Evolutionary conservation across 2,888 invertebrate species (phyloP).

Genomic region (Drosophila recens): DNA sequence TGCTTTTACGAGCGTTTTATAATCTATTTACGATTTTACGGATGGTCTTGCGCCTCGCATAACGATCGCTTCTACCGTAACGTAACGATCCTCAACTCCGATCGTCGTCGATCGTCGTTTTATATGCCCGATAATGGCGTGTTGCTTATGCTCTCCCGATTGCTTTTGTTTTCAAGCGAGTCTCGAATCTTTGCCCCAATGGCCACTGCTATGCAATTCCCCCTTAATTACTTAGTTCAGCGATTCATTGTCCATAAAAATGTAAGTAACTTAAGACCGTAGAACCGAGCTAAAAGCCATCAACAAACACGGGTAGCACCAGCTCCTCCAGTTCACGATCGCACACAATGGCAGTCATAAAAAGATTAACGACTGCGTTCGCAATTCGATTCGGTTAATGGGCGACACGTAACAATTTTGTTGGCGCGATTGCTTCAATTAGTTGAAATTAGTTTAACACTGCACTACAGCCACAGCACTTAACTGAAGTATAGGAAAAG

Average conservation of each 20-base stretch:
- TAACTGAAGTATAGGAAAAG: constrained; percentile 2
- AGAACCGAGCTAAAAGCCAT: constrained; percentile 25
- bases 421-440: constrained; percentile 52
- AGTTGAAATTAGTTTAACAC: constrained; percentile 33
- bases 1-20: constrained; percentile 84
- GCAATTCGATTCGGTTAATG: constrained; percentile 51
- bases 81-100: constrained; percentile 32
- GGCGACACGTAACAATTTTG: constrained; percentile 59
- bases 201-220: constrained; percentile 21
- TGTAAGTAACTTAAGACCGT: constrained; percentile 28
- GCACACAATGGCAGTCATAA: constrained; percentile 43
- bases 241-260: constrained; percentile 55
- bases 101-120: constrained; percentile 51
- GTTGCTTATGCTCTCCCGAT: constrained; percentile 40
- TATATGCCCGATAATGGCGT: constrained; percentile 56
- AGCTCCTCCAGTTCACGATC: constrained; percentile 42
- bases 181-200: constrained; percentile 5
- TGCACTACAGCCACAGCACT: constrained; percentile 8
- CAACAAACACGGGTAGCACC: constrained; percentile 52
- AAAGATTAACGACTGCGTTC: constrained; percentile 60
- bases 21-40: constrained; percentile 84
- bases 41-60: constrained; percentile 73
- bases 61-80: constrained; percentile 58
- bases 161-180: constrained; percentile 21
- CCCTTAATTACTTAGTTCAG: constrained; percentile 63